Base-by-base conservation (phyloP, 2,888 invertebrate genomes). In the Drosophila monieri region DNA sequence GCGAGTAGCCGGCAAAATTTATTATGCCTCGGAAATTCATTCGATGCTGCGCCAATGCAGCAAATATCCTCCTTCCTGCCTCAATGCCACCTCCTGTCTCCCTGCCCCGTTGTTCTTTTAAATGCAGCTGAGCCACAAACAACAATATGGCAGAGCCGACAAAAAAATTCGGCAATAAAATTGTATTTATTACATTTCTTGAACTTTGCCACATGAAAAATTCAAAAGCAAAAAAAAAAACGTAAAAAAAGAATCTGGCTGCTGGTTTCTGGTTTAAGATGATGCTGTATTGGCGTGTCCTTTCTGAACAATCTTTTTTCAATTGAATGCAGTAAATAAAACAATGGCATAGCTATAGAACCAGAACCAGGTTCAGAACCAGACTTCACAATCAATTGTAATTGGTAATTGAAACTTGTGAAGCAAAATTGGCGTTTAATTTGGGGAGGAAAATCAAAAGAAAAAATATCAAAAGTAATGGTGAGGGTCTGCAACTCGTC, bases 101-200 rank as follows among this genome's bases (percentile, higher is more conserved):
- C 54, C 30, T 23, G 52, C 30, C 5, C 5, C 39, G 41, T 55
- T 49, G 48, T 54, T 62, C 73, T 44, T 64, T 62, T 49, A 70
- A 53, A 48, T 75, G 75, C 77, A 70, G 66, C 70, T 61, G 70
- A 76, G 73, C 58, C 46, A 54, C 57, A 65, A 73, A 64, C 58
- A 61, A 54, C 49, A 66, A 66, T 37, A 64, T 46, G 39, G 32
- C 65, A 46, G 59, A 56, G 52, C 61, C 49, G 46, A 53, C 69
- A 73, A 64, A 75, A 73, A 64, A 77, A 64, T 76, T 69, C 44
- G 65, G 76, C 80, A 55, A 80, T 80, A 83, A 80, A 80, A 79
- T 48, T 65, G 76, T 80, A 80, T 80, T 80, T 80, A 80, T 80
- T 80, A 55, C 80, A 72, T 80, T 80, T 76, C 77, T 80, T 76